Percentiles rank a stretch among this genome's conserved stretches.
Evolutionary conservation across 2,888 invertebrate genomes (phyloP).

Genomic region (Yponomeuta plumbellus): DNA sequence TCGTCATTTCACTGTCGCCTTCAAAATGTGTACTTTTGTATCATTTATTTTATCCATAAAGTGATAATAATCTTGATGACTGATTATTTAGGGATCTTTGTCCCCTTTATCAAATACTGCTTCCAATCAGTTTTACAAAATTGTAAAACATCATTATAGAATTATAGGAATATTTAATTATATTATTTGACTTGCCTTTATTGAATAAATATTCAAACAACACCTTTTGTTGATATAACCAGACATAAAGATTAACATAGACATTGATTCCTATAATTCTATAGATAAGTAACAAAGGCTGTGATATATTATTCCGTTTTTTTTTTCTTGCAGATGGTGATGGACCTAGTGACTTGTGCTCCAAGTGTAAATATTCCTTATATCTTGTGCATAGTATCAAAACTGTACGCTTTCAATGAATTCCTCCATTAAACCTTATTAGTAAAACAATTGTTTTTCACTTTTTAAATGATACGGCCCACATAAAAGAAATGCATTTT

Average conservation of each 20-base stretch:
- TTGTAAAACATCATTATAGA: neutral
- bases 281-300: slow-evolving; percentile 33
- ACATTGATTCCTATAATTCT: slow-evolving; percentile 31
- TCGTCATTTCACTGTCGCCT: no score
- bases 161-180: neutral
- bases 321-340: slow-evolving; percentile 64
- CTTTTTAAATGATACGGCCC: neutral
- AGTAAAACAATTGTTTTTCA: slow-evolving; percentile 15
- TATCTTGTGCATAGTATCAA: slow-evolving; percentile 53
- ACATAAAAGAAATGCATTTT: neutral
- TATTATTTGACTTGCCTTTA: neutral
- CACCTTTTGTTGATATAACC: neutral
- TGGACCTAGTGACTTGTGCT: slow-evolving; percentile 36
- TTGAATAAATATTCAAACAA: neutral
- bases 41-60: neutral
- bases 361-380: slow-evolving; percentile 60
- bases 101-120: neutral
- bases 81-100: neutral
- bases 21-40: no score
- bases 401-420: slow-evolving; percentile 48
- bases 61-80: neutral
- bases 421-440: slow-evolving; percentile 54
- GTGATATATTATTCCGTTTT: slow-evolving; percentile 56
- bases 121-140: neutral
- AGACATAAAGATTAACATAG: neutral